Percentiles rank a stretch among this genome's conserved stretches.
These are phyloP conservation scores for Drosophila silvestris DNA, from an alignment of 2,888 invertebrate species.

Conservation along the genomic window DNA sequence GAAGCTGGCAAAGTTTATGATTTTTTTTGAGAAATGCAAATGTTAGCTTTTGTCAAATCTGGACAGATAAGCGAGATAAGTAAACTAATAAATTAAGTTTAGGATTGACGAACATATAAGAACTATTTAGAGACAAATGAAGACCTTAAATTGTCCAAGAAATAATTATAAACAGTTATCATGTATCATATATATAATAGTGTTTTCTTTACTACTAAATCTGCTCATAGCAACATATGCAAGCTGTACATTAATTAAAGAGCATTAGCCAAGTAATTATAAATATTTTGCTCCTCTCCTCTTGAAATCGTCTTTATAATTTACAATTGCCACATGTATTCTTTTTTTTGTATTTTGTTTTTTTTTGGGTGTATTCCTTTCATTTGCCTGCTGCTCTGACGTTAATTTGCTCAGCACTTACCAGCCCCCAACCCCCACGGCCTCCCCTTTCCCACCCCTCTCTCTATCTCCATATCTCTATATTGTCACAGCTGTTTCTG, in stretches of 20 bases:
- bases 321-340: conserved; percentile 40
- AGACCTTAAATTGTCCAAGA: no score
- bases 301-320: not conserved
- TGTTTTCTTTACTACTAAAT: not conserved
- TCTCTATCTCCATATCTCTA: not conserved
- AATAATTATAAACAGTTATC: no score
- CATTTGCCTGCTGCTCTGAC: conserved; percentile 31
- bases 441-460: not conserved
- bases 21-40: not conserved
- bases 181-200: not conserved
- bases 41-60: not conserved
- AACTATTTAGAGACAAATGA: not conserved
- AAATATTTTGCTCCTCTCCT: not conserved
- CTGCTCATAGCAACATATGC: not conserved
- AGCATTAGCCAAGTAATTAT: not conserved
- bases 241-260: not conserved
- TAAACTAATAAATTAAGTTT: not conserved
- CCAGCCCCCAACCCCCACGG: not conserved
- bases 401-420: conserved; percentile 46
- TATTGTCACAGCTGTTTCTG: conserved; percentile 65
- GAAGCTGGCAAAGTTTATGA: not conserved
- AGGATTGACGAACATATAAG: no score
- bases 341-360: no score
- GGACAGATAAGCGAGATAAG: not conserved
- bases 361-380: conserved; percentile 11